Percentiles rank a stretch among this genome's conserved stretches.
Conservation (phyloP, 2,113 vertebrate species). For the Syrrhaptes paradoxus region DNA sequence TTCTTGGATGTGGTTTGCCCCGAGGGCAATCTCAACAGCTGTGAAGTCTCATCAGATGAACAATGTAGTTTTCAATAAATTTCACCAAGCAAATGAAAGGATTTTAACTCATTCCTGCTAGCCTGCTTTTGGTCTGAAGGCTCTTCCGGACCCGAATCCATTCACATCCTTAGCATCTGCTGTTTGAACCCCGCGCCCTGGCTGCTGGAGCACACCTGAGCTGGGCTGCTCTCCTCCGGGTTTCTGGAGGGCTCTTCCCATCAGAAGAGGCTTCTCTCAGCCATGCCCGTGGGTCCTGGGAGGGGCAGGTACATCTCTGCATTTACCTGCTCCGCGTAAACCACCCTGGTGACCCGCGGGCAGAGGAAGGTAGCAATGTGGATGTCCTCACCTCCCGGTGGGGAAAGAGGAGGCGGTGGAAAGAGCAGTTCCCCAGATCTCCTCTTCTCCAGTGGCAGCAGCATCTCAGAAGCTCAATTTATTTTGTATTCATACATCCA, state of each 20-base stretch:
- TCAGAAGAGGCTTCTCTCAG: background rate
- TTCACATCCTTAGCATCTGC: background rate
- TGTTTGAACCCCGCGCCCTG: background rate
- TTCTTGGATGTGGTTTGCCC: slow-evolving; percentile 68
- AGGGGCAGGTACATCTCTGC: background rate
- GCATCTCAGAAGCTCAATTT: background rate
- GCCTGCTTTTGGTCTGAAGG: background rate
- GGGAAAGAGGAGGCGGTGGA: background rate
- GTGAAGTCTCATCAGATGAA: slow-evolving; percentile 52
- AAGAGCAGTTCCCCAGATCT: background rate
- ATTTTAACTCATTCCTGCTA: slow-evolving; percentile 55
- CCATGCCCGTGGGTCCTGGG: background rate
- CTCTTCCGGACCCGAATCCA: background rate
- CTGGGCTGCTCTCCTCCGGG: background rate
- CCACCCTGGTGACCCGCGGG: background rate
- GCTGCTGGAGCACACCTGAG: background rate
- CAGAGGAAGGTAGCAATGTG: background rate
- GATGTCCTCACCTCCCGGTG: background rate
- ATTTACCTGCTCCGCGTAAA: background rate
- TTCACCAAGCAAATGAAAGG: background rate
- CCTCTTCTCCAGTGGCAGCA: background rate
- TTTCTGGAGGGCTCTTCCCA: background rate
- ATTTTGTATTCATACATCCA: background rate
- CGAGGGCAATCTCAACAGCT: slow-evolving; percentile 47
- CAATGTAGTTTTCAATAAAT: slow-evolving; percentile 49